These are phyloP conservation scores for Hirtodrosophila duncani DNA, from an alignment of 2,888 invertebrate species.

Conservation along the genomic window DNA sequence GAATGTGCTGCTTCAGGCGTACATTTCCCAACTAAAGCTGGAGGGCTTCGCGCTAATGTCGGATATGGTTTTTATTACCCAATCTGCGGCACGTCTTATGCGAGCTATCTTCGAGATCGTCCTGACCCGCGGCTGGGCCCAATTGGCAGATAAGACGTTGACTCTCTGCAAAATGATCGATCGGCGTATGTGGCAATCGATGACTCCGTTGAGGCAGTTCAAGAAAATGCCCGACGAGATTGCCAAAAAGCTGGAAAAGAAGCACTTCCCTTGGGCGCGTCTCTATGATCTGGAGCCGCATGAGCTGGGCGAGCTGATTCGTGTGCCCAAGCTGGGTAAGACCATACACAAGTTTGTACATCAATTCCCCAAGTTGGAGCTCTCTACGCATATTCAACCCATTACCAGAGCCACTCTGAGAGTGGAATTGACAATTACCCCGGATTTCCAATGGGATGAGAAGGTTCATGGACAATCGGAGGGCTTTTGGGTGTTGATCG, in stretches of 20 bases:
- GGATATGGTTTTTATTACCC: conserved; percentile 99
- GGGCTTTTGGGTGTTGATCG: conserved; percentile 92
- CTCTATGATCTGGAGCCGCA: conserved; percentile 97
- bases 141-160: conserved; percentile 95
- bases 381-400: conserved; percentile 98
- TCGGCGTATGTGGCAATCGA: conserved; percentile 99
- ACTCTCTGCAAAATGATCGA: conserved; percentile 99
- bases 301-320: conserved; percentile 92
- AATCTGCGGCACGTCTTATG: conserved; percentile 96
- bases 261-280: conserved; percentile 95
- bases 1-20: conserved; percentile 96
- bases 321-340: conserved; percentile 82
- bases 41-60: conserved; percentile 99
- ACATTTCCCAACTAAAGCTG: conserved; percentile 97
- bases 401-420: conserved; percentile 95
- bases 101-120: conserved; percentile 99
- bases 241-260: conserved; percentile 98
- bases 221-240: conserved; percentile 98
- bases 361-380: conserved; percentile 96
- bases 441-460: conserved; percentile 99
- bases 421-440: conserved; percentile 97
- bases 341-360: conserved; percentile 92
- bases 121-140: conserved; percentile 95
- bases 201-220: conserved; percentile 98
- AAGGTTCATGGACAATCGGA: conserved; percentile 90